phyloP scores from a whole-genome alignment of 2,113 vertebrate genomes.

The Hippolais icterina region DNA sequence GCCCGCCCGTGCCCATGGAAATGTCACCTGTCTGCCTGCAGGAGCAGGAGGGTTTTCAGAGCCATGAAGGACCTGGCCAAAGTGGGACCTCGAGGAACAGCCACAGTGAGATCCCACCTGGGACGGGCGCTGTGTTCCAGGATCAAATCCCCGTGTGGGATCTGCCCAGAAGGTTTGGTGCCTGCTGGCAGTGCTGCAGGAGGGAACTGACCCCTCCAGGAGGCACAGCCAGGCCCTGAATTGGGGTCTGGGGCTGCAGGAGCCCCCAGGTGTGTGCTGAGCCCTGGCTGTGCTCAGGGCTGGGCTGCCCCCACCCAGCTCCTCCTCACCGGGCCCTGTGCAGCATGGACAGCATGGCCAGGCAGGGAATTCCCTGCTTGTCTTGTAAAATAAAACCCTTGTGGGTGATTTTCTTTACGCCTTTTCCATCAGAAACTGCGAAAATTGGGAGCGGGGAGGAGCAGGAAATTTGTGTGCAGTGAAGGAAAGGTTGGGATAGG shows the following conservation, averaged over 20 bases:
- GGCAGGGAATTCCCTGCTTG: not conserved
- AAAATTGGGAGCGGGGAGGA: not conserved
- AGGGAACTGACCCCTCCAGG: not conserved
- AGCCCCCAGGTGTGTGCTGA: fast-evolving
- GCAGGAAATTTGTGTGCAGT: not conserved
- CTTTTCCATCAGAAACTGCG: not conserved
- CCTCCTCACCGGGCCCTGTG: not conserved
- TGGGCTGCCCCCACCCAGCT: not conserved
- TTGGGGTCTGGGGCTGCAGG: fast-evolving
- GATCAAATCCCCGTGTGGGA: not conserved
- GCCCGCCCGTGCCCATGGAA: not conserved
- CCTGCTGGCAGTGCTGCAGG: not conserved
- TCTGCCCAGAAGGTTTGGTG: not conserved
- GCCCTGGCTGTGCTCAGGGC: fast-evolving
- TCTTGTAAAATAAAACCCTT: not conserved
- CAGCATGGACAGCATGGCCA: not conserved
- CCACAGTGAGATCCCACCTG: not conserved
- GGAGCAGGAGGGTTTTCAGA: not conserved
- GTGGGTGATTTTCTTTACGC: not conserved
- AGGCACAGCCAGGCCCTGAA: not conserved
- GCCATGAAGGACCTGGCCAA: not conserved
- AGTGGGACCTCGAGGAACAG: not conserved
- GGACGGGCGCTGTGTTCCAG: fast-evolving
- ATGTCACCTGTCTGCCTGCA: not conserved
- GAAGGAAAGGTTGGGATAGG: not conserved